These are phyloP conservation scores for Corythoichthys haematopterus DNA, from an alignment of 2,113 vertebrate genomes.

Conservation along the genomic window DNA sequence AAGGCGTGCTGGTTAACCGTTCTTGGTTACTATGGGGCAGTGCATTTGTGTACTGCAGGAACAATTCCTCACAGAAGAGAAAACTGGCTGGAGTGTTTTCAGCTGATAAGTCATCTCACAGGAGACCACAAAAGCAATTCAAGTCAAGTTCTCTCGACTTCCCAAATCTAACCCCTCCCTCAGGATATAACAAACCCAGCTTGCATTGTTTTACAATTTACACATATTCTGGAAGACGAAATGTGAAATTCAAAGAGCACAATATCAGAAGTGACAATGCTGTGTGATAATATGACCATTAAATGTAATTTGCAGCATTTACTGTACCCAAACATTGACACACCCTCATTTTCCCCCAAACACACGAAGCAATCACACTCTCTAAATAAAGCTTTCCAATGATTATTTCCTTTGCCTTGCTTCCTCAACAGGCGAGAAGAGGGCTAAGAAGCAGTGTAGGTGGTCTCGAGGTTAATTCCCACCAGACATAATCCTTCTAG, in stretches of 20 bases:
- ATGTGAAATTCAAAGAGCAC: slow-evolving; percentile 6
- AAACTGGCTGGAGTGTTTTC: slow-evolving; percentile 29
- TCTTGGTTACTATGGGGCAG: background rate
- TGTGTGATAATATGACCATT: slow-evolving; percentile 7
- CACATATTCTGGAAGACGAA: slow-evolving; percentile 35
- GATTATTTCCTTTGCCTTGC: slow-evolving; percentile 40
- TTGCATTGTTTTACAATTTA: slow-evolving; percentile 61
- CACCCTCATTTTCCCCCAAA: slow-evolving; percentile 40
- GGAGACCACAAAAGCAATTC: slow-evolving; percentile 70
- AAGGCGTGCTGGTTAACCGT: slow-evolving; percentile 11
- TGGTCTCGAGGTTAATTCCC: slow-evolving; percentile 61
- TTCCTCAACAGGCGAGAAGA: slow-evolving; percentile 17
- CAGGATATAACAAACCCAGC: slow-evolving; percentile 63
- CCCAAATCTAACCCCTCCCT: slow-evolving; percentile 65
- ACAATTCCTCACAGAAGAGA: slow-evolving; percentile 6
- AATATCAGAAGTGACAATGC: slow-evolving; percentile 4
- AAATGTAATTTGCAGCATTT: slow-evolving; percentile 5
- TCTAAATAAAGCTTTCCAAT: slow-evolving; percentile 33
- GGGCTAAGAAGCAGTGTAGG: slow-evolving; percentile 43
- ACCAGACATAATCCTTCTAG: slow-evolving; percentile 53
- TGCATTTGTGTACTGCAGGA: background rate
- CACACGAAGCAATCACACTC: slow-evolving; percentile 45
- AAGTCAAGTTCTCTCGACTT: slow-evolving; percentile 64
- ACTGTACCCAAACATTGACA: slow-evolving; percentile 14
- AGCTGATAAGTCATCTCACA: slow-evolving; percentile 58